Evolutionary conservation across 2,888 invertebrate genomes (phyloP).

Genomic region (Drosophila nr. fundita): DNA sequence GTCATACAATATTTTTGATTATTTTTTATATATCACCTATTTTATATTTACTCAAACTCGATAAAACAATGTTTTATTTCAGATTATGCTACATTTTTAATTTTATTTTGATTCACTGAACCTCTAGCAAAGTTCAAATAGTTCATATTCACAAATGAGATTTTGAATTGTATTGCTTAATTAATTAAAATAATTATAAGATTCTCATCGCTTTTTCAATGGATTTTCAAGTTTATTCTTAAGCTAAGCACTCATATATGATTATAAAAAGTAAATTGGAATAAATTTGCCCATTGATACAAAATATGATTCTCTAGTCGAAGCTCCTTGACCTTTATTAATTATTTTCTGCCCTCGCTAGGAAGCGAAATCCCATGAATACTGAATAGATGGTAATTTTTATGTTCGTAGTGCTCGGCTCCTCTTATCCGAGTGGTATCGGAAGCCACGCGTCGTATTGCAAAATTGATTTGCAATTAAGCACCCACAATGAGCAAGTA

Average conservation of each 20-base stretch:
- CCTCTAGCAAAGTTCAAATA: neutral
- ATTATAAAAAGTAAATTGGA: neutral
- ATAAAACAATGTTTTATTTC: neutral
- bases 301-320: neutral
- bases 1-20: neutral
- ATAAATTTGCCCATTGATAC: neutral
- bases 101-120: neutral
- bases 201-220: neutral
- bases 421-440: slow-evolving; percentile 17
- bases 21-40: neutral
- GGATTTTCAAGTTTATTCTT: neutral
- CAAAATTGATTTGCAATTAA: slow-evolving; percentile 47
- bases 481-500: slow-evolving; percentile 49
- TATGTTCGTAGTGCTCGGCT: slow-evolving; percentile 11
- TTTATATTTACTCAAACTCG: neutral
- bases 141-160: neutral
- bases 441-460: slow-evolving; percentile 23
- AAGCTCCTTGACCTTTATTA: slow-evolving; percentile 13
- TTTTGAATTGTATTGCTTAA: neutral
- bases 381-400: slow-evolving; percentile 6
- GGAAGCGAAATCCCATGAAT: slow-evolving; percentile 20
- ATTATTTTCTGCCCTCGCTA: slow-evolving; percentile 20
- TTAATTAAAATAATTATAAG: neutral
- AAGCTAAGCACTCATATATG: neutral
- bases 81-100: neutral